Conservation (phyloP, 2,113 vertebrate genomes). For the Potamarius usumacintae region DNA sequence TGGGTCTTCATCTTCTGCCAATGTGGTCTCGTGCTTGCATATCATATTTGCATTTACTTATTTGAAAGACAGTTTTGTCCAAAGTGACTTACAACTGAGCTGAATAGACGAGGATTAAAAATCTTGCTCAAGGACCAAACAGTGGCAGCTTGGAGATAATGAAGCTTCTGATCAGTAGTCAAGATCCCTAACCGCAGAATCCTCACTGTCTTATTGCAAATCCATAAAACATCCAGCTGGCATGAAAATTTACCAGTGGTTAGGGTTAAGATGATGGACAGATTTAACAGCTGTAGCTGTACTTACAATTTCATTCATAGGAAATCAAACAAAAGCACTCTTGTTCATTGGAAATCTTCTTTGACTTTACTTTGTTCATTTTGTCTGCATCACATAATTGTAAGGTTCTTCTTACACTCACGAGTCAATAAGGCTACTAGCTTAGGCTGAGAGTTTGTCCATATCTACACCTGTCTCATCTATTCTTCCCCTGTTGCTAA, state of each 20-base stretch:
- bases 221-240: not conserved
- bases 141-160: not conserved
- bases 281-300: not conserved
- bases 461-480: conserved; percentile 28
- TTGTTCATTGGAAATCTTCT: not conserved
- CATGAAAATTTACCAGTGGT: not conserved
- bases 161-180: not conserved
- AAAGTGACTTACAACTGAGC: not conserved
- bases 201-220: not conserved
- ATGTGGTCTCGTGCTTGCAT: not conserved
- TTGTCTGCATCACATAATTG: not conserved
- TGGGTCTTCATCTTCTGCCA: not conserved
- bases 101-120: not conserved
- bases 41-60: not conserved
- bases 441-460: not conserved
- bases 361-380: not conserved
- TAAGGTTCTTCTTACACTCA: not conserved
- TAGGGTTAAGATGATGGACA: not conserved
- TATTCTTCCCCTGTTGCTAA: conserved; percentile 24
- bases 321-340: not conserved
- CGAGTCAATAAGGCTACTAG: not conserved
- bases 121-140: not conserved
- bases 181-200: not conserved
- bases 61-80: not conserved
- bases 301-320: not conserved